A percentile compares a stretch with the other conserved stretches of the same genome.
Conservation (phyloP, 2,888 invertebrate genomes). For the Oligia fasciuncula region DNA sequence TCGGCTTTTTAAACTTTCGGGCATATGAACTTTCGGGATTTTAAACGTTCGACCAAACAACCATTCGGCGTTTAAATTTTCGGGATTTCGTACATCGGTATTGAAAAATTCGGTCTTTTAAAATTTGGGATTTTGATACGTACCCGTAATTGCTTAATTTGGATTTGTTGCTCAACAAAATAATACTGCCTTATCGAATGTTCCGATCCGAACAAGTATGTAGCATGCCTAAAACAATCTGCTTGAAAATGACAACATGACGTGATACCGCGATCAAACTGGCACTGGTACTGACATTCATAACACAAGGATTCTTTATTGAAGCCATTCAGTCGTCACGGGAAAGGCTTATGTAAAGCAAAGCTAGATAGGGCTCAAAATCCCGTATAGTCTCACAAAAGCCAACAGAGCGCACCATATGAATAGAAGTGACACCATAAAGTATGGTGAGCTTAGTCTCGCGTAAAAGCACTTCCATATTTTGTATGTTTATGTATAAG, state of each 20-base stretch:
- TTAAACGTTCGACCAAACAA: too few relatives aligned
- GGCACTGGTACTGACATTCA: not conserved
- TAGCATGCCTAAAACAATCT: not conserved
- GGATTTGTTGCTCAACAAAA: not conserved
- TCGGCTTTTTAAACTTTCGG: too few relatives aligned
- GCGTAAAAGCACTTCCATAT: slow-evolving; percentile 20
- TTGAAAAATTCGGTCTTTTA: too few relatives aligned
- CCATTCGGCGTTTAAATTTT: too few relatives aligned
- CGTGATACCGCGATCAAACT: not conserved
- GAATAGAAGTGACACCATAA: slow-evolving; percentile 53
- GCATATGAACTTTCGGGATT: too few relatives aligned
- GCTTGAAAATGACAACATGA: not conserved
- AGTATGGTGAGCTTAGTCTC: slow-evolving; percentile 46
- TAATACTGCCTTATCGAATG: not conserved
- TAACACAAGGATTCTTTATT: slow-evolving; percentile 11
- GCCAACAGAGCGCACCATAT: slow-evolving; percentile 39
- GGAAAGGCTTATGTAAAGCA: slow-evolving; percentile 11
- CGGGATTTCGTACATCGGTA: too few relatives aligned
- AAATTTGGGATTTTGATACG: too few relatives aligned
- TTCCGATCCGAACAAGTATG: not conserved
- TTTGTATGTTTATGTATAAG: slow-evolving; percentile 30
- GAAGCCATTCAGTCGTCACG: slow-evolving; percentile 10
- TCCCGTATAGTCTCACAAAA: slow-evolving; percentile 16
- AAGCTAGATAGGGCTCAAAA: slow-evolving; percentile 15
- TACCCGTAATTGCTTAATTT: too few relatives aligned